Conservation (phyloP, 2,888 invertebrate species). For the Flabesymbios commensalis region DNA sequence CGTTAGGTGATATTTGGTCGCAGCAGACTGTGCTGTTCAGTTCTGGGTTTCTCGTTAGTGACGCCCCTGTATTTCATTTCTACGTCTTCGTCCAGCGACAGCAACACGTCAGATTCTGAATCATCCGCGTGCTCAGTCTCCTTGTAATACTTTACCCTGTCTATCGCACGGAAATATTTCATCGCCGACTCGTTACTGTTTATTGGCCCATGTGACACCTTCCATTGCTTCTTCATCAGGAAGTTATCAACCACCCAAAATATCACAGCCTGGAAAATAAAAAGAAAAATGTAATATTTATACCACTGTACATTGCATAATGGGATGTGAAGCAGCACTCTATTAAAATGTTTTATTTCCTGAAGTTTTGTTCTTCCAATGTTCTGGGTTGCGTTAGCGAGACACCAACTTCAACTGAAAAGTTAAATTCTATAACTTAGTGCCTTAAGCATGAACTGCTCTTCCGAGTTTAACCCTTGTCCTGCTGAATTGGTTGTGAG, state of each 20-base stretch:
- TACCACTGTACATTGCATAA: neutral
- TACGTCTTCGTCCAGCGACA: slow-evolving; percentile 21
- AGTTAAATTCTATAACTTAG: too few relatives aligned
- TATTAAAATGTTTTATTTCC: too few relatives aligned
- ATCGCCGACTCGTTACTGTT: slow-evolving; percentile 30
- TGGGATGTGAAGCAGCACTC: neutral
- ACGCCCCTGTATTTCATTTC: neutral
- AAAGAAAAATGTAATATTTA: neutral
- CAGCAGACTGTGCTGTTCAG: too few relatives aligned
- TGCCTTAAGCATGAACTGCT: too few relatives aligned
- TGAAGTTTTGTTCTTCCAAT: too few relatives aligned
- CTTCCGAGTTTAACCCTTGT: too few relatives aligned
- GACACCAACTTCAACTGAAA: too few relatives aligned
- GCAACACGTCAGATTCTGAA: slow-evolving; percentile 25
- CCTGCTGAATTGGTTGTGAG: too few relatives aligned
- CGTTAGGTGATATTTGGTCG: too few relatives aligned
- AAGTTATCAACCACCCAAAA: slow-evolving; percentile 87
- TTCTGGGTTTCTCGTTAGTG: too few relatives aligned
- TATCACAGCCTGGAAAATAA: slow-evolving; percentile 73
- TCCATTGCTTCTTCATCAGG: slow-evolving; percentile 65
- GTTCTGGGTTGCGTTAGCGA: too few relatives aligned
- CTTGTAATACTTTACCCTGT: slow-evolving; percentile 49
- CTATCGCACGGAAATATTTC: slow-evolving; percentile 45
- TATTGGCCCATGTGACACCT: slow-evolving; percentile 36
- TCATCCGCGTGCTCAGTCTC: slow-evolving; percentile 49